Base-by-base conservation (phyloP, 1,140 invertebrate species). In the Calosoma granatense region DNA sequence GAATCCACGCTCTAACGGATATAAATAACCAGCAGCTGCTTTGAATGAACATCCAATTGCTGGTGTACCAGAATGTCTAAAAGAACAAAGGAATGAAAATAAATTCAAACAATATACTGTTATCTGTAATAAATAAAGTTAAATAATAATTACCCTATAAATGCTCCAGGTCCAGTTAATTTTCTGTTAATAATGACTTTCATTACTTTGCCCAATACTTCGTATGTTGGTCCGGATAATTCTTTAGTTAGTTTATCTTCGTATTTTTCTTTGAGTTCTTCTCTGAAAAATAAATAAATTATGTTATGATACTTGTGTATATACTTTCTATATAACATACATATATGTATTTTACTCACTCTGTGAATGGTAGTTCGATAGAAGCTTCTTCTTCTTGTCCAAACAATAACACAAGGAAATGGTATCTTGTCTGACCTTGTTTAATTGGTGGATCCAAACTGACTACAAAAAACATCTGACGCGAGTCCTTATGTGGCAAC, bases 381-480 rank as follows among this genome's bases (percentile, higher is more conserved):
- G 88, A 87, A 12, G 87, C 90, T 69, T 97, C 92, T 69, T 98
- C 94, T 69, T 98, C 93, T 67, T 92, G 90, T 36, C 86, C 87
- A 72, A 99, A 99, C 1, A 97, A 74, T 26, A 99, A 77, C 19
- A 98, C 95, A 20, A 99, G 76, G 72, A 93, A 99, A 65, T 97
- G 95, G 66, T 92, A 92, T 59, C 94, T 78, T 0, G 97, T 99
- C 75, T 99, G 97, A 62, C 97, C 97, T 74, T 99, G 97, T 71
- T 98, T 98, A 61, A 99, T 98, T 0, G 97, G 97, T 20, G 97
- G 97, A 82, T 99, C 96, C 61, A 99, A 79, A 62, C 93, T 95
- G 56, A 97, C 90, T n/a, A 98, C 95, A 76, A 98, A 98, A 74
- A 94, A 99, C 81, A 95, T 96, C 73, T 98, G 96, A 4, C 97